These are phyloP conservation scores for Okapia johnstoni DNA, from an alignment of 2,113 vertebrate genomes.

Conservation along the genomic window DNA sequence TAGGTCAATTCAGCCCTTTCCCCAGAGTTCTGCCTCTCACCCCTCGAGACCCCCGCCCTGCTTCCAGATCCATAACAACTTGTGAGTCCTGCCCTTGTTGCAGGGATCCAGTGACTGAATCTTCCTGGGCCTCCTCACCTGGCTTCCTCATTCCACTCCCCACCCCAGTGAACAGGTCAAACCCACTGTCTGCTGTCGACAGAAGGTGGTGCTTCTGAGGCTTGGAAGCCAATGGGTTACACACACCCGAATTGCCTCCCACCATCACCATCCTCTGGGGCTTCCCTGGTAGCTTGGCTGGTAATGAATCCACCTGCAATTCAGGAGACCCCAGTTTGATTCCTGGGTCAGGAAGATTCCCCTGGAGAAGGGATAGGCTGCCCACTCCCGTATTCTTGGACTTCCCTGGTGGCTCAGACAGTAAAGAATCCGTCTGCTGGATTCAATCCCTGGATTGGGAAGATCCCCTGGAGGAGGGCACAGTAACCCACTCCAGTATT, in stretches of 20 bases:
- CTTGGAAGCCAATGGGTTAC: neutral
- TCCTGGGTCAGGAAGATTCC: neutral
- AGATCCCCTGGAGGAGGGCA: neutral
- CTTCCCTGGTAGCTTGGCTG: neutral
- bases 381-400: neutral
- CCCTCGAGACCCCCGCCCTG: rapidly evolving
- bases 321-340: neutral
- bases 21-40: neutral
- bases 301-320: neutral
- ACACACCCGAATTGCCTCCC: neutral
- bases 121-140: neutral
- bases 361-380: neutral
- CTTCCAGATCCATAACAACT: neutral
- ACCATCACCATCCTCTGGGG: neutral
- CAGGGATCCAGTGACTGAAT: neutral
- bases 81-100: neutral
- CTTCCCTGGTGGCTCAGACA: neutral
- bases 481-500: neutral
- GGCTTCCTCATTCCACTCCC: neutral
- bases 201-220: neutral
- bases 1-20: neutral
- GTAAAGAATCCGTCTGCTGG: neutral
- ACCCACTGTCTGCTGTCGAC: neutral
- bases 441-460: neutral
- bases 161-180: neutral